Evolutionary conservation across 2,113 vertebrate species (phyloP).

Genomic region (Ciconia stormi): DNA sequence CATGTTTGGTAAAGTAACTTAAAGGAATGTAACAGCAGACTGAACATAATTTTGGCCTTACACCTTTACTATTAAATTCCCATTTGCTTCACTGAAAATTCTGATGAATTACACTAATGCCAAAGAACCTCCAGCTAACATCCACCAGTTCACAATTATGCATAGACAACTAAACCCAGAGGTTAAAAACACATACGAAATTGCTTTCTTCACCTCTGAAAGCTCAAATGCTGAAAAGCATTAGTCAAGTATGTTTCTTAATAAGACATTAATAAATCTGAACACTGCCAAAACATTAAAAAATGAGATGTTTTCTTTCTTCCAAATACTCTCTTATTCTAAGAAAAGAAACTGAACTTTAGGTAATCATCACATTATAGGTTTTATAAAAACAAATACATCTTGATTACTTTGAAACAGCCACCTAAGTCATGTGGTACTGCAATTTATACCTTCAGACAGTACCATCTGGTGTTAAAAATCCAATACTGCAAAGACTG

Average conservation of each 20-base stretch:
- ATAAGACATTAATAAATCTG: background rate
- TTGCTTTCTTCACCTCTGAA: background rate
- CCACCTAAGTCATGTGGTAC: background rate
- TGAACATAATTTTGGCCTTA: background rate
- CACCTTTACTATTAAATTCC: background rate
- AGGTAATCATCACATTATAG: background rate
- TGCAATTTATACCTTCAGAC: background rate
- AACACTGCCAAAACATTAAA: background rate
- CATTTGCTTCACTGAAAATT: background rate
- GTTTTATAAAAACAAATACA: background rate
- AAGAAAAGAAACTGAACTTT: background rate
- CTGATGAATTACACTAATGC: background rate
- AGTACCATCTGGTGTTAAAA: background rate
- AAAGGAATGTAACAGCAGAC: background rate
- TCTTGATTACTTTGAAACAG: background rate
- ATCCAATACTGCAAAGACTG: background rate
- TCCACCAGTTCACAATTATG: background rate
- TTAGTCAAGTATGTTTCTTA: background rate
- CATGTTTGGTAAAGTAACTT: background rate
- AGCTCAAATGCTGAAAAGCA: background rate
- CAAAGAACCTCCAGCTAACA: background rate
- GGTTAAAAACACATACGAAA: background rate
- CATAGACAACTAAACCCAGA: background rate
- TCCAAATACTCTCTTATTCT: background rate
- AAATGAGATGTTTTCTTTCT: background rate